phyloP scores from a whole-genome alignment of 2,888 invertebrate species.

The Rambutsinella grinnellia region DNA sequence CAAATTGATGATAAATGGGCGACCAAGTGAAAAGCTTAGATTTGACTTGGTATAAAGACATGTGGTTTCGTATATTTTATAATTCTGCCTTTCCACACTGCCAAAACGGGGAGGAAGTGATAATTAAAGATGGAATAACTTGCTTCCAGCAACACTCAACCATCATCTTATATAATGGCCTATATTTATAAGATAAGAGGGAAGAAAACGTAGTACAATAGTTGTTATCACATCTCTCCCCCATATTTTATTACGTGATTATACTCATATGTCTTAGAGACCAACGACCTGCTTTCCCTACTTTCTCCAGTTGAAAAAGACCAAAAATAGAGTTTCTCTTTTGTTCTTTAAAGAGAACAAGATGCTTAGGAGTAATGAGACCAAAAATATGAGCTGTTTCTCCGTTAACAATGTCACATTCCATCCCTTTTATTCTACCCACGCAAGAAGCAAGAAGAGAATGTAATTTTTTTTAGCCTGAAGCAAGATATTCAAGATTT shows the following conservation, averaged over 20 bases:
- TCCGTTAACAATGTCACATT: not conserved
- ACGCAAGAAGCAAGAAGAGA: not conserved
- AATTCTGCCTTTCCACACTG: slow-evolving; percentile 3
- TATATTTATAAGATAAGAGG: not conserved
- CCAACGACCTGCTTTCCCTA: not conserved
- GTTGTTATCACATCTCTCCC: not conserved
- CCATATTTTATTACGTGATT: not conserved
- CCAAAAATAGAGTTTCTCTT: not conserved
- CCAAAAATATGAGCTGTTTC: not conserved
- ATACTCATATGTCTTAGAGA: not conserved
- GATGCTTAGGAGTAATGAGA: not conserved
- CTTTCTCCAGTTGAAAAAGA: not conserved
- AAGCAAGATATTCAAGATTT: not conserved
- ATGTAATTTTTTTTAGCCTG: slow-evolving; percentile 10
- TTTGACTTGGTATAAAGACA: slow-evolving; percentile 18
- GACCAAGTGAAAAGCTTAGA: slow-evolving; percentile 13
- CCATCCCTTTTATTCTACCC: not conserved
- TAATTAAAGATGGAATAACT: slow-evolving; percentile 58
- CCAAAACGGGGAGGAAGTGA: slow-evolving; percentile 47
- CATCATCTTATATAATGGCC: not conserved
- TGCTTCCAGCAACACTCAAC: slow-evolving; percentile 16
- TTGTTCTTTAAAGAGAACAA: not conserved
- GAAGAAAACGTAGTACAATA: not conserved
- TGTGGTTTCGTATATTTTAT: not conserved
- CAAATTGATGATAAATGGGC: slow-evolving; percentile 20